Evolutionary conservation across 2,888 invertebrate species (phyloP).

Genomic region (Tenthredo livida): DNA sequence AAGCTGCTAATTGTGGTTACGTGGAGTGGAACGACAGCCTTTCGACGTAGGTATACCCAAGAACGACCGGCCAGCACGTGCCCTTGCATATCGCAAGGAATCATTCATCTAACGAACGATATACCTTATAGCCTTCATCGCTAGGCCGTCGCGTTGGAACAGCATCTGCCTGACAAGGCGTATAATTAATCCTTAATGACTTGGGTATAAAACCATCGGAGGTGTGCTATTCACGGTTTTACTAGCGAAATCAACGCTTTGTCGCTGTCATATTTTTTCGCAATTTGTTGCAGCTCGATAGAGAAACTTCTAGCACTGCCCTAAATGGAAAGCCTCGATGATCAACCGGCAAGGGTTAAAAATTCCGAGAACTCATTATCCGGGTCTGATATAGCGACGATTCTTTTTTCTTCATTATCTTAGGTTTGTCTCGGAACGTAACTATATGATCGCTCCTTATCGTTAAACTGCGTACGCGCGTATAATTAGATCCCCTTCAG

Average conservation of each 20-base stretch:
- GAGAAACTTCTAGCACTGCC: not conserved
- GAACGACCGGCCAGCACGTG: conserved; percentile 36
- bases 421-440: too few species aligned
- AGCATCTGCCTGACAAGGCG: conserved; percentile 75
- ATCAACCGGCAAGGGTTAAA: not conserved
- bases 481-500: not conserved
- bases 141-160: conserved; percentile 38
- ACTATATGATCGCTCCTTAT: too few species aligned
- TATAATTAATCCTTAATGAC: conserved; percentile 76
- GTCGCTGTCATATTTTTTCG: conserved; percentile 67
- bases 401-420: too few species aligned
- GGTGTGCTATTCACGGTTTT: conserved; percentile 62
- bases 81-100: conserved; percentile 46
- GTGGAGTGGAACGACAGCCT: conserved; percentile 19
- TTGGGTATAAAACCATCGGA: conserved; percentile 74
- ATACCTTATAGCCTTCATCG: conserved; percentile 9
- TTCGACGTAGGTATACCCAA: not conserved
- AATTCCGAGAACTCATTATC: not conserved
- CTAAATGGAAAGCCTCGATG: conserved; percentile 21
- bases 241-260: conserved; percentile 72
- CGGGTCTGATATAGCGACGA: too few species aligned
- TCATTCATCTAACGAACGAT: conserved; percentile 52
- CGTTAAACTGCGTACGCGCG: too few species aligned
- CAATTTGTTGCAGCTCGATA: conserved; percentile 4
- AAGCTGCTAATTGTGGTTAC: conserved; percentile 25